phyloP scores from a whole-genome alignment of 2,113 vertebrate species.

The Macroglossus sobrinus region DNA sequence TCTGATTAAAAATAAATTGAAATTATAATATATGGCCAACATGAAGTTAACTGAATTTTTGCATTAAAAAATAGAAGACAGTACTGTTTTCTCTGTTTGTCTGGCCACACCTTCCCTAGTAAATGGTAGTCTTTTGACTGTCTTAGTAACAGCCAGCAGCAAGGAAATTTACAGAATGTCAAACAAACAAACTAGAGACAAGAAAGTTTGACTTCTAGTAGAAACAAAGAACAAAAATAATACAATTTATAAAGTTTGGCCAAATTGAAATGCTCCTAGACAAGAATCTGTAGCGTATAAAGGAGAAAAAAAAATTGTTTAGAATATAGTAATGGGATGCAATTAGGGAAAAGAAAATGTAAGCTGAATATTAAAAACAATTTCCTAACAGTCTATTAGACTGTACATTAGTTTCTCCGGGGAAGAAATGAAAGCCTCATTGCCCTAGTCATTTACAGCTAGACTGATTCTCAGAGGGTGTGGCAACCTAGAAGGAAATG shows the following conservation, averaged over 20 bases:
- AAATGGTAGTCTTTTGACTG: not conserved
- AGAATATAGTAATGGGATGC: constrained; percentile 56
- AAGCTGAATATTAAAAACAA: constrained; percentile 64
- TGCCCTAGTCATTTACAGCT: constrained; percentile 56
- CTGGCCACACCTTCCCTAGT: not conserved
- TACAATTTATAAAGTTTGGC: constrained; percentile 55
- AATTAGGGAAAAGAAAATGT: constrained; percentile 67
- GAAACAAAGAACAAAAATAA: constrained; percentile 45
- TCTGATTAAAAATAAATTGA: not conserved
- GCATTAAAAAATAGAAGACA: not conserved
- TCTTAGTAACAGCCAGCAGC: not conserved
- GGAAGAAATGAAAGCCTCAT: constrained; percentile 57
- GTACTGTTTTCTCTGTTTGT: not conserved
- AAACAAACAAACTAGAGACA: constrained; percentile 35
- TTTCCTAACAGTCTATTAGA: constrained; percentile 67
- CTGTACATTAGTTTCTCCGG: constrained; percentile 58
- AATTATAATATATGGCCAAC: not conserved
- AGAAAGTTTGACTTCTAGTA: constrained; percentile 32
- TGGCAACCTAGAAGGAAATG: constrained; percentile 46
- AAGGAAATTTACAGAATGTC: constrained; percentile 31
- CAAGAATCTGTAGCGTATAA: constrained; percentile 55
- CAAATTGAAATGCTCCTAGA: constrained; percentile 59
- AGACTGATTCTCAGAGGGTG: constrained; percentile 55
- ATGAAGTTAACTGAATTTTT: constrained; percentile 22
- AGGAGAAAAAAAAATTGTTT: constrained; percentile 63